Percentiles rank a stretch among this genome's conserved stretches.
phyloP scores from a whole-genome alignment of 2,888 invertebrate species.

The Lepetodrilus schrolli region DNA sequence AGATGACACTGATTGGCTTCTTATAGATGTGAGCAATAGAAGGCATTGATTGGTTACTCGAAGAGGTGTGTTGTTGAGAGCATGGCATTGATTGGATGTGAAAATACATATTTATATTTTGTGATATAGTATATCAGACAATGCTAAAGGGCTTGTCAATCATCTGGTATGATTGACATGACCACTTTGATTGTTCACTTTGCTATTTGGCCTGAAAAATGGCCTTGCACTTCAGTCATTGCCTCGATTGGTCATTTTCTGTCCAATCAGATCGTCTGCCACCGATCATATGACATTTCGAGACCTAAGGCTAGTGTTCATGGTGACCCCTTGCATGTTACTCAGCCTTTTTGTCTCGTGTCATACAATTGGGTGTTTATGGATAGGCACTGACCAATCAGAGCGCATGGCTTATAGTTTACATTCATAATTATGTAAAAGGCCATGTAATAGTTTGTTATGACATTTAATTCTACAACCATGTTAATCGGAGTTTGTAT shows the following conservation, averaged over 20 bases:
- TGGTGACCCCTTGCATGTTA: constrained; percentile 26
- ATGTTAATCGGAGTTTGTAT: constrained; percentile 6
- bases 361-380: not conserved
- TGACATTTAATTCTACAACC: too few species aligned
- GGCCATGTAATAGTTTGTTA: not conserved
- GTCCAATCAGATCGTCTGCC: not conserved
- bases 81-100: too few species aligned
- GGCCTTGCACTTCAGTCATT: not conserved
- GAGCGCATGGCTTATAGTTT: not conserved
- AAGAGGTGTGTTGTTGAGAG: too few species aligned
- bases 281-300: constrained; percentile 11
- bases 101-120: not conserved
- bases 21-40: too few species aligned
- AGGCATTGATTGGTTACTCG: too few species aligned
- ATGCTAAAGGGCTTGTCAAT: not conserved
- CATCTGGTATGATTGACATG: constrained; percentile 4
- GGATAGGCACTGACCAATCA: not conserved
- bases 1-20: too few species aligned
- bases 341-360: constrained; percentile 15
- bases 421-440: not conserved
- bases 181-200: not conserved
- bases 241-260: not conserved
- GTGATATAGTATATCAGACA: not conserved
- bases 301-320: constrained; percentile 15
- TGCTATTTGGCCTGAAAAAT: not conserved